A percentile compares a stretch with the other conserved stretches of the same genome.
These are phyloP conservation scores for Idaea dimidiata DNA, from an alignment of 2,888 invertebrate species.

Conservation along the genomic window DNA sequence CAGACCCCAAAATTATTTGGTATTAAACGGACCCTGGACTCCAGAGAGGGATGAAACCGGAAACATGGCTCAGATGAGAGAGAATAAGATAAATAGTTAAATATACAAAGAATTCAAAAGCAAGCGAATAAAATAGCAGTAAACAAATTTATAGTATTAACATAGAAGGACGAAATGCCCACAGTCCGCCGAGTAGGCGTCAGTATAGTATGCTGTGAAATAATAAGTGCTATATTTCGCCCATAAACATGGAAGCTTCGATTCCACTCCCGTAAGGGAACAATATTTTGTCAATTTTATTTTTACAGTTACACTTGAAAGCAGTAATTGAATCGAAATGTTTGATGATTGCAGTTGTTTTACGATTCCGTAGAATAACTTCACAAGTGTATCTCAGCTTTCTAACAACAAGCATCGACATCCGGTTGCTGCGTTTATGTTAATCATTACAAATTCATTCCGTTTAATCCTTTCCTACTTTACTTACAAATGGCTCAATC, in stretches of 20 bases:
- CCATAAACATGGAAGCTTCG: constrained; percentile 52
- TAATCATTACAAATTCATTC: constrained; percentile 36
- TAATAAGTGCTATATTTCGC: constrained; percentile 42
- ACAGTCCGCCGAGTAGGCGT: constrained; percentile 23
- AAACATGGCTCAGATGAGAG: background rate
- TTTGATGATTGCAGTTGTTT: constrained; percentile 47
- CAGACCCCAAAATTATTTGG: too few relatives aligned
- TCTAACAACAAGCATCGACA: constrained; percentile 62
- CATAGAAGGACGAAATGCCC: constrained; percentile 2
- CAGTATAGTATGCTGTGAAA: constrained; percentile 46
- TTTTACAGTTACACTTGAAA: constrained; percentile 40
- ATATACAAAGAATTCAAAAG: background rate
- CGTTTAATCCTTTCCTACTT: constrained; percentile 24
- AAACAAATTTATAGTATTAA: constrained; percentile 1
- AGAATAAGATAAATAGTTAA: background rate
- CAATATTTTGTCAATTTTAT: constrained; percentile 57
- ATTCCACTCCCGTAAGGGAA: constrained; percentile 51
- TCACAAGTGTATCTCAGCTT: constrained; percentile 52
- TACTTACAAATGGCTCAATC: background rate
- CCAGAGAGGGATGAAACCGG: too few relatives aligned
- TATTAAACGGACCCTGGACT: too few relatives aligned
- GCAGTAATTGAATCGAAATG: constrained; percentile 62
- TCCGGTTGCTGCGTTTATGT: constrained; percentile 51
- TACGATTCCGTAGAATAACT: constrained; percentile 54
- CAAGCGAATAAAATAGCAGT: background rate